Conservation (phyloP, 2,797 vertebrate genomes). For the Spinus olivaceus region DNA sequence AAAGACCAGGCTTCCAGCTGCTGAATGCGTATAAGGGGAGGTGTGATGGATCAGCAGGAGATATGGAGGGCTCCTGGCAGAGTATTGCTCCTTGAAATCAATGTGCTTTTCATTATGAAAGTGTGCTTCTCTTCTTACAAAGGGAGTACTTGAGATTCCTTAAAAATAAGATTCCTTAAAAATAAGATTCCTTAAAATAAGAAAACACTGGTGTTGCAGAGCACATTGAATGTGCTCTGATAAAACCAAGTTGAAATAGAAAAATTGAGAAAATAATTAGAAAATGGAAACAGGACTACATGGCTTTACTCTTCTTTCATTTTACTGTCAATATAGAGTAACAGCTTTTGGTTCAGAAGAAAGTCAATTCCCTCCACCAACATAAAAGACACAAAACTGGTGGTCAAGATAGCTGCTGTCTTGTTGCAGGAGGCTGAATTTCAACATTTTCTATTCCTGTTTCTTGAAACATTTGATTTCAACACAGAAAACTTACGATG, state of each 20-base stretch:
- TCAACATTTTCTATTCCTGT: not conserved
- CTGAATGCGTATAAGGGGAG: rapidly evolving
- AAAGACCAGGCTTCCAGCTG: not conserved
- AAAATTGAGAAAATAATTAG: not conserved
- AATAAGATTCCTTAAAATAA: not conserved
- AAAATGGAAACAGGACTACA: not conserved
- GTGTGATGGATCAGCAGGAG: not conserved
- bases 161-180: not conserved
- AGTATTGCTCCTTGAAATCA: not conserved
- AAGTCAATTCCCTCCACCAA: not conserved
- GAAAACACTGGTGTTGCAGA: not conserved
- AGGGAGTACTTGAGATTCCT: not conserved
- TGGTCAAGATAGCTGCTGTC: not conserved
- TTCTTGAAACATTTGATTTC: not conserved
- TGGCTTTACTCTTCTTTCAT: not conserved
- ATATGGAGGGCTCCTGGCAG: not conserved
- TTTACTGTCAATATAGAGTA: not conserved
- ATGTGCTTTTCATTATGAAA: not conserved
- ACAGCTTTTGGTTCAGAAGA: not conserved
- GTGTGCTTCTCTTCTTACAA: not conserved
- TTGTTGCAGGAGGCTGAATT: not conserved
- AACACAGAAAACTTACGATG: not conserved
- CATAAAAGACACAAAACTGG: not conserved
- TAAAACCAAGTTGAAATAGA: not conserved
- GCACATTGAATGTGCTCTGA: not conserved